Evolutionary conservation across 2,113 vertebrate species (phyloP), one percentile per base, ranked within the genome.

Genomic region (Sinocyclocheilus maitianheensis): DNA sequence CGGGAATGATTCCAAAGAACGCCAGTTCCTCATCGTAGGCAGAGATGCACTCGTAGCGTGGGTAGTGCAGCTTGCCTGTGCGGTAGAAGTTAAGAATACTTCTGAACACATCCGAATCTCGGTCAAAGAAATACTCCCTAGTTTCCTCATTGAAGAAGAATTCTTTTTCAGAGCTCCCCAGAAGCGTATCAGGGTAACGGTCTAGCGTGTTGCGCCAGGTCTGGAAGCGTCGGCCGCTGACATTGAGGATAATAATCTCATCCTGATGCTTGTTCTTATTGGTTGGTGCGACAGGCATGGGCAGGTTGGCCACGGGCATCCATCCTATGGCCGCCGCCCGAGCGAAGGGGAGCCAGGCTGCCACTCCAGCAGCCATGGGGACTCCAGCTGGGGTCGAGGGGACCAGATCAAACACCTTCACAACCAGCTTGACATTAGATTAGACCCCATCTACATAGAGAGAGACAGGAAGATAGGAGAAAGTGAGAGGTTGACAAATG

Each of bases 61-160:
- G 97, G 88, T 97, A 99, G 94, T 99, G 98, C 91, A 99, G 96
- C 93, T 98, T 99, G 62, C 98, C 98, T 0, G 98, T 99, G 92
- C 98, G 96, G 87, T 99, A 99, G 94, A 99, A 99, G 93, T 99
- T 99, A 83, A 99, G 96, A 90, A 99, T 96, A 74, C 96, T 96
- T 85, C 98, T 97, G 89, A 99, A 99, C 84, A 99, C 94, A 40
- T 99, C 98, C 0, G 98, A 97, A 91, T 99, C 98, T 84, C 98
- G 94, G 94, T 99, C 98, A 0, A 99, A 99, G 94, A 99, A 99
- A 91, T 99, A 99, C 91, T 99, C 98, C 94, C 97, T 97, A 85
- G 97, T 97, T 92, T 99, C 98, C 94, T 99, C 98, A 0, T 99
- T 97, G 94, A 97, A 99, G 94, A 99, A 99, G 96, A 99, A 99